phyloP scores from a whole-genome alignment of 2,113 vertebrate genomes.

The Phalacrocorax carbo region DNA sequence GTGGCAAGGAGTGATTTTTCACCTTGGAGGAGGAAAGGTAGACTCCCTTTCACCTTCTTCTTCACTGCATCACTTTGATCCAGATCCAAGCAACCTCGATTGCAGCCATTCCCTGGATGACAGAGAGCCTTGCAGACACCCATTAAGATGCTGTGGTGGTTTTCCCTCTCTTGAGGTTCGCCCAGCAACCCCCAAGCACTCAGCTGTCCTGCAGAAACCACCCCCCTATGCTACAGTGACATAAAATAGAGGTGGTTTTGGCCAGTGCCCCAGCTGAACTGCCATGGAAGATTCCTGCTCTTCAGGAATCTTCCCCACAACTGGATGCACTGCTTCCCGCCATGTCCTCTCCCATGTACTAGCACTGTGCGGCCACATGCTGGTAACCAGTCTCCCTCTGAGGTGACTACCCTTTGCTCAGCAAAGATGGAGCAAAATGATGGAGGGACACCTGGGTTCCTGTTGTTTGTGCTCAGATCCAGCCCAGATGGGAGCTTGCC shows the following conservation, averaged over 20 bases:
- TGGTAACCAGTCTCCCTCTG: neutral
- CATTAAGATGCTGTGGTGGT: neutral
- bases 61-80: neutral
- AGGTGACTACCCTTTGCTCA: neutral
- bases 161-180: neutral
- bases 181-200: neutral
- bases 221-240: accelerated
- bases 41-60: neutral
- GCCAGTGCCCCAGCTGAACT: neutral
- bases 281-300: neutral
- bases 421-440: neutral
- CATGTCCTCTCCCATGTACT: neutral
- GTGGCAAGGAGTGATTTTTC: neutral
- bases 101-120: neutral
- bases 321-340: neutral
- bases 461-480: neutral
- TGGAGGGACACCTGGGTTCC: neutral
- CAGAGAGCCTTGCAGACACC: neutral
- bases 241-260: neutral
- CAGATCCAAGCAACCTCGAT: neutral
- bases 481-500: neutral
- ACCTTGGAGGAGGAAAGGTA: neutral
- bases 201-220: neutral
- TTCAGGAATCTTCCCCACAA: neutral
- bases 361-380: neutral